Conservation (phyloP, 2,888 invertebrate species). For the Spodoptera picta region DNA sequence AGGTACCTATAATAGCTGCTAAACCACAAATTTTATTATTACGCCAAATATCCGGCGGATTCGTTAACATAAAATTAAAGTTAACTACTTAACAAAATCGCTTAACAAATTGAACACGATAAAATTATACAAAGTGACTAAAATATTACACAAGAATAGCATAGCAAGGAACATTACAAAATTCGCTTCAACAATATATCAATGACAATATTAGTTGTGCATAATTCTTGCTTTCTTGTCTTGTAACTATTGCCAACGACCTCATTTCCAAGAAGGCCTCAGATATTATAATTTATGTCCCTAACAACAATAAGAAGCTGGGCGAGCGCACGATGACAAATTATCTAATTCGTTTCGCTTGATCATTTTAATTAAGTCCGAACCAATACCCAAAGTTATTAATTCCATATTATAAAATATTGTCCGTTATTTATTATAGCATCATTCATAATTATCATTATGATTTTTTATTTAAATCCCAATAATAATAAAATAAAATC, state of each 20-base stretch:
- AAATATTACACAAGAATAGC: slow-evolving; percentile 30
- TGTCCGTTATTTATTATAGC: slow-evolving; percentile 39
- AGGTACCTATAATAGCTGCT: no score
- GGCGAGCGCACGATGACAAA: slow-evolving; percentile 79
- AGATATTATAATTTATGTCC: slow-evolving; percentile 73
- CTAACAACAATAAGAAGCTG: slow-evolving; percentile 68
- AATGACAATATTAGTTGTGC: slow-evolving; percentile 40
- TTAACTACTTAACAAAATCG: slow-evolving; percentile 11
- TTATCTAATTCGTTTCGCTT: slow-evolving; percentile 80
- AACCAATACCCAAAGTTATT: slow-evolving; percentile 56
- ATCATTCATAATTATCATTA: slow-evolving; percentile 26
- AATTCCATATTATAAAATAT: slow-evolving; percentile 52
- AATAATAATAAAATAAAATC: slow-evolving; percentile 28
- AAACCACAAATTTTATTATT: no score
- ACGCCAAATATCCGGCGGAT: no score
- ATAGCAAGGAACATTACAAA: slow-evolving; percentile 17
- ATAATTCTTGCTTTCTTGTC: slow-evolving; percentile 48
- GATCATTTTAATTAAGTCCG: slow-evolving; percentile 81
- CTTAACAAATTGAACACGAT: slow-evolving; percentile 19
- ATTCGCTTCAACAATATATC: slow-evolving; percentile 28
- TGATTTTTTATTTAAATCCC: slow-evolving; percentile 26
- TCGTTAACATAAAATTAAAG: not conserved
- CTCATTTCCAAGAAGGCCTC: slow-evolving; percentile 77
- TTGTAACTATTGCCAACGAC: slow-evolving; percentile 35
- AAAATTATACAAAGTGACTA: not conserved